phyloP scores from a whole-genome alignment of 2,113 vertebrate genomes.

The Cyprinodon variegatus region DNA sequence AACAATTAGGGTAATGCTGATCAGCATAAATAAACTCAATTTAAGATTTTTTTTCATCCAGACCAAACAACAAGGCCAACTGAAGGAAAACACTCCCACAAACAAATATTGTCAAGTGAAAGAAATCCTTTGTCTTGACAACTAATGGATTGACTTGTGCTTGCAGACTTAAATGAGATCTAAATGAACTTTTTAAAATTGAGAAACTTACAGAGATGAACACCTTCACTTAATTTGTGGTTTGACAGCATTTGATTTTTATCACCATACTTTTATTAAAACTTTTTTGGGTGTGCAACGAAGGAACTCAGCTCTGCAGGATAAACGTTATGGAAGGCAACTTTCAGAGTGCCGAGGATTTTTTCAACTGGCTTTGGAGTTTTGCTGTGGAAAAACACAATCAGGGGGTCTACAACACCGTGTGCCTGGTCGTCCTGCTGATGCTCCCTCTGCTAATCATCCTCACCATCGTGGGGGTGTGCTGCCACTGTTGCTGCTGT shows the following conservation, averaged over 20 bases:
- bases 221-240: constrained; percentile 23
- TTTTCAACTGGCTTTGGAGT: constrained; percentile 86
- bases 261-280: constrained; percentile 39
- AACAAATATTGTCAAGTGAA: constrained; percentile 9
- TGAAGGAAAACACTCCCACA: constrained; percentile 27
- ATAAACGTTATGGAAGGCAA: constrained; percentile 73
- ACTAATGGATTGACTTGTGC: constrained; percentile 1
- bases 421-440: constrained; percentile 88
- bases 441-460: constrained; percentile 85
- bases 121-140: constrained; percentile 3
- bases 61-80: constrained; percentile 38
- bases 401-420: constrained; percentile 88
- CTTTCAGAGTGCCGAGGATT: constrained; percentile 79
- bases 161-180: constrained; percentile 10
- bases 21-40: constrained; percentile 34
- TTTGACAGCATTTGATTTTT: constrained; percentile 4
- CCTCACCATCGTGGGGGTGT: constrained; percentile 81
- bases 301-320: not conserved
- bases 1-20: constrained; percentile 32
- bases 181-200: not conserved
- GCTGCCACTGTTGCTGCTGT: constrained; percentile 93
- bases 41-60: constrained; percentile 10
- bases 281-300: constrained; percentile 11
- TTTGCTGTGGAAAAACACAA: constrained; percentile 83
- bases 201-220: constrained; percentile 25